phyloP scores from a whole-genome alignment of 2,888 invertebrate genomes.

The Mactromeris polynyma region DNA sequence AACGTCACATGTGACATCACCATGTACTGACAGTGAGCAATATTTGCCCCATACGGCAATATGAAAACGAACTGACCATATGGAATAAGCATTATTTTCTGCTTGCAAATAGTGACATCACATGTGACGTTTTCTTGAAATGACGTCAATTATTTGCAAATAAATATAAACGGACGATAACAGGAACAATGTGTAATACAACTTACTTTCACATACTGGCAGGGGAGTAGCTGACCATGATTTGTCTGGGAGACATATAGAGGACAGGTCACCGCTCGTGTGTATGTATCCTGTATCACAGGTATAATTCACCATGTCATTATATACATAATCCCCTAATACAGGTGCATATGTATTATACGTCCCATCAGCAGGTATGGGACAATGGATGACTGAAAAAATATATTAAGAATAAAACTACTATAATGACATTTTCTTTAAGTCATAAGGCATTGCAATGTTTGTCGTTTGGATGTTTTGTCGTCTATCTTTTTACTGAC shows the following conservation, averaged over 20 bases:
- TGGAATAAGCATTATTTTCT: too few relatives aligned
- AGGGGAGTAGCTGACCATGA: slow-evolving; percentile 54
- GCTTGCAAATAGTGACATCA: too few relatives aligned
- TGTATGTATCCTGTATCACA: slow-evolving; percentile 57
- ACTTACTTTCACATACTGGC: slow-evolving; percentile 51
- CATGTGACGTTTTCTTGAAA: too few relatives aligned
- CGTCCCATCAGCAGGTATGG: slow-evolving; percentile 39
- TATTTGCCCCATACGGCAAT: too few relatives aligned
- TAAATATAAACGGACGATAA: too few relatives aligned
- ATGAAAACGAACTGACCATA: too few relatives aligned
- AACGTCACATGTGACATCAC: too few relatives aligned
- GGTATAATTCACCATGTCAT: slow-evolving; percentile 42
- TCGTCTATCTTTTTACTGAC: too few relatives aligned
- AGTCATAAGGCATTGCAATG: not conserved
- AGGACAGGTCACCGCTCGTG: slow-evolving; percentile 39
- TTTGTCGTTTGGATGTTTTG: not conserved
- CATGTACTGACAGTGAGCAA: too few relatives aligned
- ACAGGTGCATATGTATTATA: slow-evolving; percentile 39
- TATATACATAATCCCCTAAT: slow-evolving; percentile 43
- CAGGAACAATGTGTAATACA: too few relatives aligned
- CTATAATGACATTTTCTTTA: not conserved
- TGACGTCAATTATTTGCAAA: too few relatives aligned
- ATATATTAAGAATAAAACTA: too few relatives aligned
- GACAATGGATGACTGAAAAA: slow-evolving; percentile 56
- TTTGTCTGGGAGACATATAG: slow-evolving; percentile 42